A percentile compares a stretch with the other conserved stretches of the same genome.
Evolutionary conservation across 2,113 vertebrate species (phyloP).

Genomic region (Leptocoma aspasia): DNA sequence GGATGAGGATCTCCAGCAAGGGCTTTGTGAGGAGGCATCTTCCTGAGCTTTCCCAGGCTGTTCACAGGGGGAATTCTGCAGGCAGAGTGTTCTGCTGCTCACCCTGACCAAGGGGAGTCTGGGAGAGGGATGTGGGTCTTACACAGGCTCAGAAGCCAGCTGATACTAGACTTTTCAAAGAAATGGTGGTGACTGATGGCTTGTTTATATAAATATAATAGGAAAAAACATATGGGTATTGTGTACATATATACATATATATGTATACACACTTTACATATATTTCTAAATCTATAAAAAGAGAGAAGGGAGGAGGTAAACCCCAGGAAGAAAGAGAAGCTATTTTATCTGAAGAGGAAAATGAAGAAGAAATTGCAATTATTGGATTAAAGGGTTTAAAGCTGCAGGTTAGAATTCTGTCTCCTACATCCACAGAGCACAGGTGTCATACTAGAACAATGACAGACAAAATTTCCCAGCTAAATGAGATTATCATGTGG

Average conservation of each 20-base stretch:
- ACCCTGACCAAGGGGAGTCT: not conserved
- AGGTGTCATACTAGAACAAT: not conserved
- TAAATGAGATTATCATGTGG: not conserved
- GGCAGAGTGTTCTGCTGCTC: accelerated
- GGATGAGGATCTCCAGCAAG: not conserved
- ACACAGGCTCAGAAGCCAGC: not conserved
- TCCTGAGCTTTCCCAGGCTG: not conserved
- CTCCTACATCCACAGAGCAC: not conserved
- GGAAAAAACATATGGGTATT: accelerated
- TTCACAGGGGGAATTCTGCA: not conserved
- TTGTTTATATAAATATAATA: not conserved
- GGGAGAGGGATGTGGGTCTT: not conserved
- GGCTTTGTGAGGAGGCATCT: not conserved
- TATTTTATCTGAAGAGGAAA: not conserved
- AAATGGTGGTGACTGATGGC: not conserved
- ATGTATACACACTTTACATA: accelerated
- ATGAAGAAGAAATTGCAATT: not conserved
- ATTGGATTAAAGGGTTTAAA: not conserved
- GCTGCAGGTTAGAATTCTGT: not conserved
- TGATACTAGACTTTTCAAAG: not conserved
- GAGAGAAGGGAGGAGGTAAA: not conserved
- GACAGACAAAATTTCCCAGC: not conserved
- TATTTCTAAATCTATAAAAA: accelerated
- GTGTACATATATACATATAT: accelerated
- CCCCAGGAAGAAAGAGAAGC: not conserved